A percentile compares a stretch with the other conserved stretches of the same genome.
Evolutionary conservation across 2,888 invertebrate genomes (phyloP).

Genomic region (Xanthia icteritia): DNA sequence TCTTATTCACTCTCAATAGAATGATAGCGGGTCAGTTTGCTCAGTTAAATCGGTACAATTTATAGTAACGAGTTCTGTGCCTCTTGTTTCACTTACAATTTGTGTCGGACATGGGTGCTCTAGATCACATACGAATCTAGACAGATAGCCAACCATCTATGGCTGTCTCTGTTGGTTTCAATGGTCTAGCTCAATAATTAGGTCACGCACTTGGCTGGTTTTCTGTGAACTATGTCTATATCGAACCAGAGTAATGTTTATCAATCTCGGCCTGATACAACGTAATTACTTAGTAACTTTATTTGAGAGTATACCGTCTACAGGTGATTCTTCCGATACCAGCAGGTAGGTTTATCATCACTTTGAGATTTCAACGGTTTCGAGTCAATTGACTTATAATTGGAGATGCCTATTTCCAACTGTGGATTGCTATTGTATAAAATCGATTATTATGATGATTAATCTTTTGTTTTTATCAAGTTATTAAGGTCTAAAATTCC

Average conservation of each 20-base stretch:
- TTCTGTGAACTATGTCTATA: too few relatives aligned
- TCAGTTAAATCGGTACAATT: slow-evolving; percentile 28
- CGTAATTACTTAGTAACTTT: too few relatives aligned
- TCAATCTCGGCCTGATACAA: too few relatives aligned
- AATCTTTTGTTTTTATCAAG: not conserved
- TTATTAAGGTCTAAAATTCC: not conserved
- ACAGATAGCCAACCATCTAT: not conserved
- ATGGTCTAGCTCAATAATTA: not conserved
- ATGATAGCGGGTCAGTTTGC: not conserved
- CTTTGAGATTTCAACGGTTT: too few relatives aligned
- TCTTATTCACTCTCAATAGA: not conserved
- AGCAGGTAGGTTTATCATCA: too few relatives aligned
- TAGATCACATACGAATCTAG: slow-evolving; percentile 12
- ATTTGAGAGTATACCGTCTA: too few relatives aligned
- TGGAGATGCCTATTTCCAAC: too few relatives aligned
- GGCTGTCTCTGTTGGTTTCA: not conserved
- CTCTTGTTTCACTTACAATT: slow-evolving; percentile 22
- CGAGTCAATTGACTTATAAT: too few relatives aligned
- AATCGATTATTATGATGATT: not conserved
- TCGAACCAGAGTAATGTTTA: too few relatives aligned
- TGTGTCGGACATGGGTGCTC: not conserved
- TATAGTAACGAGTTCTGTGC: slow-evolving; percentile 9
- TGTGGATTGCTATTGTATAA: too few relatives aligned
- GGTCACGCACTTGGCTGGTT: too few relatives aligned
- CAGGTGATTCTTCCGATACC: too few relatives aligned